A percentile compares a stretch with the other conserved stretches of the same genome.
Conservation (phyloP, 2,888 invertebrate genomes). For the Polydrusus tereticollis region DNA sequence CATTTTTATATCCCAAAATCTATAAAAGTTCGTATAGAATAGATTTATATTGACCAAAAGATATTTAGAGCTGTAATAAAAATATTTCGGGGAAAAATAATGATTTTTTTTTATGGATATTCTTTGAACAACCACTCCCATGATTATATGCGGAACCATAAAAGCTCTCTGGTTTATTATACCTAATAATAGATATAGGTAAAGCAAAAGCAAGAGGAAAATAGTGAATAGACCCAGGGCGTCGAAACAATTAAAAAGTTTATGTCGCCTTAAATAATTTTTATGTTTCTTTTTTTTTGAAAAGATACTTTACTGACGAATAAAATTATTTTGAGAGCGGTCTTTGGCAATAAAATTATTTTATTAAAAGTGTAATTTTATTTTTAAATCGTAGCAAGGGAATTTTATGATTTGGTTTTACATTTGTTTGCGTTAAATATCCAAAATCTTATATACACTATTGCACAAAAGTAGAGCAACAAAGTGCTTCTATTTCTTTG, state of each 20-base stretch:
- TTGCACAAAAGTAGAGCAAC: no score
- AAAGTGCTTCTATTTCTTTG: no score
- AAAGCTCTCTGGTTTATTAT: constrained; percentile 10
- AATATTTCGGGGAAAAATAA: neutral
- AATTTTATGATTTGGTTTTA: no score
- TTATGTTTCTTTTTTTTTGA: no score
- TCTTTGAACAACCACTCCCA: neutral
- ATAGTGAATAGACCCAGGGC: neutral
- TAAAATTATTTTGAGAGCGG: no score
- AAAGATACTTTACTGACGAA: no score
- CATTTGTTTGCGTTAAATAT: no score
- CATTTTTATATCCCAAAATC: neutral
- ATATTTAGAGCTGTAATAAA: constrained; percentile 7
- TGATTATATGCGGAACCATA: neutral
- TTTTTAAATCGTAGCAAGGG: no score
- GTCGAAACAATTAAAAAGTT: neutral
- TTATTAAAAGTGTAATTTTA: no score
- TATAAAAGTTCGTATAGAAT: neutral
- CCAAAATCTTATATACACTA: no score
- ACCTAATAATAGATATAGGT: constrained; percentile 4
- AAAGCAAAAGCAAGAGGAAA: neutral
- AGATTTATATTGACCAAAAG: neutral
- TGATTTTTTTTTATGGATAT: constrained; percentile 10
- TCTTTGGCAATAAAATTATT: no score
- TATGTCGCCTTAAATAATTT: no score